A percentile compares a stretch with the other conserved stretches of the same genome.
Evolutionary conservation across 2,113 vertebrate species (phyloP).

Genomic region (Apodemus speciosus): DNA sequence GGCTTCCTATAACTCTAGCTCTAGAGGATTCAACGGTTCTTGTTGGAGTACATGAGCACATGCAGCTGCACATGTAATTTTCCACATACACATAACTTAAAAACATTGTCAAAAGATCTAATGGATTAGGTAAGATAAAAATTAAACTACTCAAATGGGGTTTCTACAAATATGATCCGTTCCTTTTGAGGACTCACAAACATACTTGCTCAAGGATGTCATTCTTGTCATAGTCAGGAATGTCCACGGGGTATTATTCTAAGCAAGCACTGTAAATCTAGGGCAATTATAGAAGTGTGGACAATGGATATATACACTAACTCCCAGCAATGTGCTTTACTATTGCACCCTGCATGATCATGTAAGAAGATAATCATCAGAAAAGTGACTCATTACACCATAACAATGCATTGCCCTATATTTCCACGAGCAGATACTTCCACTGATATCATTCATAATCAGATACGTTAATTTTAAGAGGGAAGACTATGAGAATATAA

Average conservation of each 20-base stretch:
- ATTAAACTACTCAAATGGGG: background rate
- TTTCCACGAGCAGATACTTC: background rate
- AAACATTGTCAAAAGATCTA: background rate
- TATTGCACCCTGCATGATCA: background rate
- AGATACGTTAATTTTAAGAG: background rate
- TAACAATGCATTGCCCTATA: background rate
- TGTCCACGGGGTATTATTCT: background rate
- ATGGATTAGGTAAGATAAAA: background rate
- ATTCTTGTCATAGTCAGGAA: background rate
- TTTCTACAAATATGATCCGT: background rate
- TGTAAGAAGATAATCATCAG: background rate
- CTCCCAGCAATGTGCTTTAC: background rate
- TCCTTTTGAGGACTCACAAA: background rate
- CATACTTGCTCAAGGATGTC: background rate
- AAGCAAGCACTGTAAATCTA: background rate
- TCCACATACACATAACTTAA: too few species aligned
- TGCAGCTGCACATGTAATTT: background rate
- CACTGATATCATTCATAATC: background rate
- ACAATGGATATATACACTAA: background rate
- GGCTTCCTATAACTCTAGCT: background rate
- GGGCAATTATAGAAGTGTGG: background rate
- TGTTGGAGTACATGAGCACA: background rate
- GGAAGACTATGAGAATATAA: background rate
- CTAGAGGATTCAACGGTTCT: background rate
- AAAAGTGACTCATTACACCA: background rate